Conservation (phyloP, 2,113 vertebrate species). For the Eubucco bourcierii region DNA sequence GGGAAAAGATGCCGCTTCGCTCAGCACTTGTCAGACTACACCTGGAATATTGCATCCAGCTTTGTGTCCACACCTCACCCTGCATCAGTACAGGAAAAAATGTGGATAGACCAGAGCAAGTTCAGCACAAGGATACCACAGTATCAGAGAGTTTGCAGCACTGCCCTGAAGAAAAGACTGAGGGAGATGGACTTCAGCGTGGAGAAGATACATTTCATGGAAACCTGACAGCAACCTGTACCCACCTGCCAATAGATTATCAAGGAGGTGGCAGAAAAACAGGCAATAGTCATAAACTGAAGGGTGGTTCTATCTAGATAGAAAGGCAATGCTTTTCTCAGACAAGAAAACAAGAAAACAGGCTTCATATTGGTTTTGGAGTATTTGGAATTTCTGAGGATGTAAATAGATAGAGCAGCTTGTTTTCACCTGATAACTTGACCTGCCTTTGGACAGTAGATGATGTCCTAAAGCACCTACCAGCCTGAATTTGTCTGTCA, state of each 20-base stretch:
- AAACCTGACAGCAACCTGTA: background rate
- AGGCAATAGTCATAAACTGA: background rate
- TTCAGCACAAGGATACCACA: rapidly evolving
- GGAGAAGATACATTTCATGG: background rate
- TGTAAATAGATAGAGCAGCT: background rate
- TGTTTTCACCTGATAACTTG: background rate
- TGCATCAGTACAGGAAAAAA: background rate
- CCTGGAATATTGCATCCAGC: background rate
- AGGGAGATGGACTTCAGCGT: background rate
- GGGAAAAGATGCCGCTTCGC: background rate
- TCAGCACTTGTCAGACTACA: background rate
- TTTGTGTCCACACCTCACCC: background rate
- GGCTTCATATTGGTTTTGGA: background rate
- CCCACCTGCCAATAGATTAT: rapidly evolving
- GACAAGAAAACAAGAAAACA: background rate
- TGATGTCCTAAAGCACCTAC: background rate
- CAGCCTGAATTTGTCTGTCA: background rate
- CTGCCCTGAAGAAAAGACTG: background rate
- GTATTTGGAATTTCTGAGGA: background rate
- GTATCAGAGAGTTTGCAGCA: background rate
- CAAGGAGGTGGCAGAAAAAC: background rate
- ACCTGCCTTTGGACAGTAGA: background rate
- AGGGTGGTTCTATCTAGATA: background rate
- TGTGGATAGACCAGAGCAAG: background rate
- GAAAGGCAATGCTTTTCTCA: background rate